Evolutionary conservation across 2,113 vertebrate species (phyloP), one percentile per base, ranked within the genome.

Genomic region (Dicentrarchus labrax): DNA sequence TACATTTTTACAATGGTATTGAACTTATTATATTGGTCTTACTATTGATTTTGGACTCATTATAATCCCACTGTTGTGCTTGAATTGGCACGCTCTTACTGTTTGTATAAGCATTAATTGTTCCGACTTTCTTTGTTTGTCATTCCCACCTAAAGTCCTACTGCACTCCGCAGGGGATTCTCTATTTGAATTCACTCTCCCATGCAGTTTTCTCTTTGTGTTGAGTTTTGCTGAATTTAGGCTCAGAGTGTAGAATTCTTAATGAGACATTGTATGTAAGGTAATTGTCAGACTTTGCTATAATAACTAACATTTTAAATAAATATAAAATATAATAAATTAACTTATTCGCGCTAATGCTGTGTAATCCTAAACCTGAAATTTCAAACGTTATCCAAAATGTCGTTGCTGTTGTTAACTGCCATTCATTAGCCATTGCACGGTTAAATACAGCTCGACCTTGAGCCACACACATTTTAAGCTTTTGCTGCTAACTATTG

Each of bases 61-160:
- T n/a, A 48, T 36, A 68, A 45, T 11, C 56, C 17, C 54, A 13
- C 21, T 22, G 17, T n/a, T 17, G 8, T 50, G 70, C 50, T 64
- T 73, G 9, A 73, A 7, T n/a, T n/a, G 51, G 8, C 7, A 47
- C 15, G 0, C 48, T 30, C 48, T 60, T 15, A 22, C 51, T 67
- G 70, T 82, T 72, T 30, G 2, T 48, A 1, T 54, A 64, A 41
- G 7, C n/a, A 3, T 36, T 68, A 22, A 48, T 53, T 70, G 8
- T 66, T 70, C 8, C 16, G 47, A 47, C 72, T 74, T 66, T 43
- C 78, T 71, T 86, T 70, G 62, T 60, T 38, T 67, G 13, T 71
- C 50, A 71, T 50, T 56, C 13, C 66, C 74, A 48, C 74, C 70
- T 66, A 50, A 4, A 0, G 62, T 51, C 21, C 45, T 16, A 16